These are phyloP conservation scores for Eueremaeus valkanovi DNA, from an alignment of 2,888 invertebrate species.

Conservation along the genomic window DNA sequence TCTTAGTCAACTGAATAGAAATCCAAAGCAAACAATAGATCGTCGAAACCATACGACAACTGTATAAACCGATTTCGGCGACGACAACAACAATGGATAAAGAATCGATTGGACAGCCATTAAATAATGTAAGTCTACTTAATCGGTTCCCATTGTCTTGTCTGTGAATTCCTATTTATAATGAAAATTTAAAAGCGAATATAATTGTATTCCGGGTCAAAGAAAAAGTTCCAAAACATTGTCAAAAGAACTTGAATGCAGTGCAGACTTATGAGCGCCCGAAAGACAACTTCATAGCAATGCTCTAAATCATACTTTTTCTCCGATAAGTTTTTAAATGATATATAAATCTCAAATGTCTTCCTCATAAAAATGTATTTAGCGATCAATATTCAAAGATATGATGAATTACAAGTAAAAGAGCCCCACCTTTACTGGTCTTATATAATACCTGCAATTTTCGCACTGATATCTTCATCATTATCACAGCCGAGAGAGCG, in stretches of 20 bases:
- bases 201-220: background rate
- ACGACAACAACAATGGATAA: conserved; percentile 14
- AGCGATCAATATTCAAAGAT: too few species aligned
- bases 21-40: background rate
- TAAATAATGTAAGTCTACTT: conserved; percentile 25
- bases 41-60: background rate
- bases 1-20: conserved; percentile 20
- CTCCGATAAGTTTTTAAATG: background rate
- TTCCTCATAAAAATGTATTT: background rate
- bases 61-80: background rate
- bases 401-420: background rate
- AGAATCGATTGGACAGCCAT: background rate
- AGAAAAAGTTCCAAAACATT: background rate
- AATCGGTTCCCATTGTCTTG: background rate
- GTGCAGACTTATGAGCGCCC: background rate
- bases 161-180: background rate
- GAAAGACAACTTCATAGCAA: conserved; percentile 15
- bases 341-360: too few species aligned
- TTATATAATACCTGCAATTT: conserved; percentile 6
- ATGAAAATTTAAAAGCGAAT: background rate
- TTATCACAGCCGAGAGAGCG: background rate
- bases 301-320: background rate
- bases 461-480: conserved; percentile 14
- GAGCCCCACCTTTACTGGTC: background rate
- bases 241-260: background rate